phyloP scores from a whole-genome alignment of 1,140 invertebrate species.

The Conopomorpha cramerella region DNA sequence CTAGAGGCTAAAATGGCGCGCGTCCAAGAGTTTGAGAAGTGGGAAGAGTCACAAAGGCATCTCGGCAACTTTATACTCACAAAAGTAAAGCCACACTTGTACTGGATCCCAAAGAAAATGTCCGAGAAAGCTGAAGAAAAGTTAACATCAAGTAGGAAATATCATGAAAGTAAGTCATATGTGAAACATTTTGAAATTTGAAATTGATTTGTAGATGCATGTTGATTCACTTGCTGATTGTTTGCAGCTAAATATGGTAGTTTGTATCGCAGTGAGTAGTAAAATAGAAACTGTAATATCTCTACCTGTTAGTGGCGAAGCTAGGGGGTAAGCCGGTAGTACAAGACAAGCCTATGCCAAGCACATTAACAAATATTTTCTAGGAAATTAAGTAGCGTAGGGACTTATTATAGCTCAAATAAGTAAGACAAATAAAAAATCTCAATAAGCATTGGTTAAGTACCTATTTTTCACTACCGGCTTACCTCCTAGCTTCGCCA shows the following conservation, averaged over 20 bases:
- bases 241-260: constrained; percentile 33
- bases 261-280: constrained; percentile 31
- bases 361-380: too few species aligned
- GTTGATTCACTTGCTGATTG: constrained; percentile 1
- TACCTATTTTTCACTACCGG: too few species aligned
- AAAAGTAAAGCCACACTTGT: constrained; percentile 83
- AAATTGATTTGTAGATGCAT: constrained; percentile 3
- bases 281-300: constrained; percentile 15
- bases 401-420: too few species aligned
- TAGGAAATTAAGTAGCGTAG: too few species aligned
- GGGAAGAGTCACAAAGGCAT: constrained; percentile 80
- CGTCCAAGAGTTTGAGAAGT: constrained; percentile 85
- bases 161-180: constrained; percentile 62
- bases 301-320: too few species aligned
- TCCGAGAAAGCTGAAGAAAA: constrained; percentile 56
- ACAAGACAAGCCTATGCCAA: too few species aligned
- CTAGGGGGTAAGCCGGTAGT: too few species aligned
- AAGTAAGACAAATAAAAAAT: too few species aligned
- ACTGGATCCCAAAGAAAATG: constrained; percentile 82
- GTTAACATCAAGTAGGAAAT: constrained; percentile 49
- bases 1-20: constrained; percentile 91
- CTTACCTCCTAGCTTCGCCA: too few species aligned
- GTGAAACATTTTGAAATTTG: too few species aligned
- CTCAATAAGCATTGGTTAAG: too few species aligned
- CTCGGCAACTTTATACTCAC: constrained; percentile 87